Evolutionary conservation across 2,888 invertebrate species (phyloP).

Genomic region (Drosophila eohydei): DNA sequence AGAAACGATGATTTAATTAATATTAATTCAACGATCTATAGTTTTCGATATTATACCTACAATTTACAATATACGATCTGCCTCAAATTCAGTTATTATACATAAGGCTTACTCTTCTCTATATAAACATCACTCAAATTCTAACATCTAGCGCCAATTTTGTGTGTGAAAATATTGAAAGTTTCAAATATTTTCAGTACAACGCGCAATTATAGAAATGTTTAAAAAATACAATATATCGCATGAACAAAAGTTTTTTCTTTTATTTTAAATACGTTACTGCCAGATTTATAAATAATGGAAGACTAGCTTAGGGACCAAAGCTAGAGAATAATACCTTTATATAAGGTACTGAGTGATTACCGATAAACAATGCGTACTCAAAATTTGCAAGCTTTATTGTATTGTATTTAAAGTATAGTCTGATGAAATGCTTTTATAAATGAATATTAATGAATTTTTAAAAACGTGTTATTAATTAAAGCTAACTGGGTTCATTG

Average conservation of each 20-base stretch:
- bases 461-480: constrained; percentile 28
- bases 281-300: constrained; percentile 1
- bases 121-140: no score
- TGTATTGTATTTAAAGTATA: background rate
- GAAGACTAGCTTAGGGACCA: background rate
- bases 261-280: background rate
- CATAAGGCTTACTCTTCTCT: no score
- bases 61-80: background rate
- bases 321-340: background rate
- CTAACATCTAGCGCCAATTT: background rate
- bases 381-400: background rate
- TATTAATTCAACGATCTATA: no score
- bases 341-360: background rate
- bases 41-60: no score
- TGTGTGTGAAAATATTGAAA: background rate
- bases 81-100: no score
- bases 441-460: constrained; percentile 34
- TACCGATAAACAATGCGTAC: background rate
- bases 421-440: constrained; percentile 2
- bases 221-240: background rate
- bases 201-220: background rate
- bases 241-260: background rate
- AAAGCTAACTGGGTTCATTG: constrained; percentile 29
- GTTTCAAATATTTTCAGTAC: background rate
- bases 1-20: no score